These are phyloP conservation scores for Drosophila differens DNA, from an alignment of 2,888 invertebrate species.

Conservation along the genomic window DNA sequence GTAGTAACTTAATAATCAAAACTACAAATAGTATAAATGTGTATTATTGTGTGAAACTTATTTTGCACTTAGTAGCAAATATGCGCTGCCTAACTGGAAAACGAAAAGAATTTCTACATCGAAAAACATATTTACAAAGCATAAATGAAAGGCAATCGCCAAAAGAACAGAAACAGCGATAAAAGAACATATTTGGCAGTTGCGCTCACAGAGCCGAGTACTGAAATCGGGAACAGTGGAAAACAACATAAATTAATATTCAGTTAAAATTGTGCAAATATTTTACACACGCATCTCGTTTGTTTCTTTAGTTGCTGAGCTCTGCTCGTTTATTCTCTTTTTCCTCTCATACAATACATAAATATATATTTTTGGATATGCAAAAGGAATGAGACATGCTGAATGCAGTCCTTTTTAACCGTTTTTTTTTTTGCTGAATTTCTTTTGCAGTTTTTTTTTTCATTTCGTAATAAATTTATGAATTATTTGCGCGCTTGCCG, in stretches of 20 bases:
- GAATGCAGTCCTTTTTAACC: slow-evolving; percentile 31
- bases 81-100: neutral
- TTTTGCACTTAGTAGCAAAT: neutral
- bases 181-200: slow-evolving; percentile 15
- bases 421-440: slow-evolving; percentile 34
- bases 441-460: slow-evolving; percentile 17
- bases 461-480: slow-evolving; percentile 65
- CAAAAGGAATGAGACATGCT: slow-evolving; percentile 6
- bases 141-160: neutral
- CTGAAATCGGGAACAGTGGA: slow-evolving; percentile 25
- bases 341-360: slow-evolving; percentile 17
- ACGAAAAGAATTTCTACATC: neutral
- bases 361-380: slow-evolving; percentile 4
- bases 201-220: slow-evolving; percentile 11
- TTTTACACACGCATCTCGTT: slow-evolving; percentile 58
- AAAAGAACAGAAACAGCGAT: neutral
- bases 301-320: slow-evolving; percentile 23
- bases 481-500: slow-evolving; percentile 72
- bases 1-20: neutral
- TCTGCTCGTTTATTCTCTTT: slow-evolving; percentile 26
- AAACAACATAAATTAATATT: slow-evolving; percentile 77
- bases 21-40: neutral
- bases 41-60: neutral
- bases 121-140: neutral
- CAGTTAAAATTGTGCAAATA: slow-evolving; percentile 77